Evolutionary conservation across 2,113 vertebrate species (phyloP).

Genomic region (Tragulus kanchil): DNA sequence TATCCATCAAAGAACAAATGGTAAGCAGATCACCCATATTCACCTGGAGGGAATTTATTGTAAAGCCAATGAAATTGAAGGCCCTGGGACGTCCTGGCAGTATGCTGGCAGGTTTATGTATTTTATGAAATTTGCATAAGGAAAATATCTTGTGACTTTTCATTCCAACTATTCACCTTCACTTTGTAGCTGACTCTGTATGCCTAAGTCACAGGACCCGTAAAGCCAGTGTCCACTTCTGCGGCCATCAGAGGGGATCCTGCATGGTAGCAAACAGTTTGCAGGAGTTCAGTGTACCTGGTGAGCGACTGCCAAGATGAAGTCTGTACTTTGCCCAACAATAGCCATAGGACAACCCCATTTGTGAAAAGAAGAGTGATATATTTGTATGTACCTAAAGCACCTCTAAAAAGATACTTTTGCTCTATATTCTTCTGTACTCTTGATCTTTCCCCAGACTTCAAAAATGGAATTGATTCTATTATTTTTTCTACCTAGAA

Average conservation of each 20-base stretch:
- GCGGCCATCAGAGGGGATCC: rapidly evolving
- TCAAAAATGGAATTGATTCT: background rate
- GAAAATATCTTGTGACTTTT: background rate
- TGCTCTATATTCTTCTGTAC: background rate
- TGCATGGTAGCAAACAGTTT: background rate
- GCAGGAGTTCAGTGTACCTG: background rate
- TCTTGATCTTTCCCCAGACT: background rate
- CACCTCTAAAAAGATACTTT: background rate
- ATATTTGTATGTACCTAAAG: background rate
- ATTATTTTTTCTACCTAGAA: background rate
- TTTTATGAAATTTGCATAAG: background rate
- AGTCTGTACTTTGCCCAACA: background rate
- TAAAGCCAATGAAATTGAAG: background rate
- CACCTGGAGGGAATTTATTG: background rate
- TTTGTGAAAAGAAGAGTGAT: background rate
- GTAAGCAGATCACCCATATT: background rate
- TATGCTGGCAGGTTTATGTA: background rate
- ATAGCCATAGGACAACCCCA: background rate
- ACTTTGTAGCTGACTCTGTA: background rate
- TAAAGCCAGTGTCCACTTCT: background rate
- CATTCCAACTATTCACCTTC: background rate
- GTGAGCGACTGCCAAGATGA: background rate
- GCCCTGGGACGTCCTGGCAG: background rate
- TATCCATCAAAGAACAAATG: background rate
- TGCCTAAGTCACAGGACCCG: too few species aligned